These are phyloP conservation scores for Danionella dracula DNA, from an alignment of 2,797 vertebrate genomes.

Conservation along the genomic window DNA sequence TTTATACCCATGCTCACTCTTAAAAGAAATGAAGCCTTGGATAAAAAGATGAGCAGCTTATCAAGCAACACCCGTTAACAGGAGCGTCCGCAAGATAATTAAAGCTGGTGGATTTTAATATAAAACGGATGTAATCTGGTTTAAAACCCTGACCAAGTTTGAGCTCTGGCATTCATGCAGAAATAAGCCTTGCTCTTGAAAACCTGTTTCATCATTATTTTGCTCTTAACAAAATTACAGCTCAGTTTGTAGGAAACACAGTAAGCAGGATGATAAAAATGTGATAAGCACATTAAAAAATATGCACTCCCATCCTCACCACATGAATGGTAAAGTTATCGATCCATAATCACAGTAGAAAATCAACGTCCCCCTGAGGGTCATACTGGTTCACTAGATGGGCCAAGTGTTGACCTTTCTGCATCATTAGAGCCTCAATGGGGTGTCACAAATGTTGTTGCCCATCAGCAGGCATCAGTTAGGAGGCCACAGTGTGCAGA, in stretches of 20 bases:
- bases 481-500: conserved; percentile 24
- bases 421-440: conserved; percentile 43
- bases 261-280: conserved; percentile 44
- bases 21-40: not conserved
- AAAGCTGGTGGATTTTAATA: conserved; percentile 23
- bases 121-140: conserved; percentile 32
- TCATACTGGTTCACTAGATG: conserved; percentile 1
- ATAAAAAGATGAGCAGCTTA: conserved; percentile 9
- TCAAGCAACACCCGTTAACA: not conserved
- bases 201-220: conserved; percentile 39
- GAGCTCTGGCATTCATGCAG: conserved; percentile 16
- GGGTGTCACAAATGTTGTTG: conserved; percentile 43
- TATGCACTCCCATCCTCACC: too few relatives aligned
- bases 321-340: not conserved
- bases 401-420: conserved; percentile 42
- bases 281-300: conserved; percentile 23
- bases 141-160: conserved; percentile 22
- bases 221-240: conserved; percentile 45
- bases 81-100: not conserved
- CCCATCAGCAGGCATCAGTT: conserved; percentile 41
- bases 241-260: conserved; percentile 15
- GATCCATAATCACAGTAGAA: not conserved
- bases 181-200: conserved; percentile 33
- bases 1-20: not conserved
- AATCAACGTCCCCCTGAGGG: conserved; percentile 6